Base-by-base conservation (phyloP, 2,888 invertebrate genomes). In the Phrixothrix hirtus region DNA sequence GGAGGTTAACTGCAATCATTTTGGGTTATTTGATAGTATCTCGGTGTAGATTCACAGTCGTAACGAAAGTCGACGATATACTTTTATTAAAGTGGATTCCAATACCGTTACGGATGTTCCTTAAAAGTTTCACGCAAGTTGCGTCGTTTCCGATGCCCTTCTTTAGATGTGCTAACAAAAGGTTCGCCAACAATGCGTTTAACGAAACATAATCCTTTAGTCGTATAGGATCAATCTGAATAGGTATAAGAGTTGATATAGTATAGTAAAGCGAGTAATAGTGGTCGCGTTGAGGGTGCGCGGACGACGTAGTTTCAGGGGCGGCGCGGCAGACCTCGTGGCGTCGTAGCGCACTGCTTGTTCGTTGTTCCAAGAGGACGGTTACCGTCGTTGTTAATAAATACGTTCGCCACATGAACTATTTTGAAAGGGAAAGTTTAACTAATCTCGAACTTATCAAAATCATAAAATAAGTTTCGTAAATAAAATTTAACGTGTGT, bases 271-370 rank as follows among this genome's bases (percentile, higher is more conserved):
- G 54, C 49, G 50, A 47, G 55, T 56, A 61, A 58, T 62, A 56
- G 62, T 61, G 58, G 60, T 59, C 62, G 62, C 59, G 61, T 63
- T 42, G 43, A 74, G 64, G 63, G 61, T 67, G 70, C 69, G 72
- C 64, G 65, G 67, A 61, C 65, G 65, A 55, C 61, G 70, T 59
- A 65, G 67, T 60, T 60, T 64, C 50, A 64, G 61, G 58, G 61
- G 69, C 63, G 68, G 64, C 69, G 70, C 70, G 69, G 65, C 66
- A 68, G 69, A 71, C 73, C 73, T 71, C 73, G 73, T 74, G 68
- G 62, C 65, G 62, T 71, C 73, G 72, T 72, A 68, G 59, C 65
- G 62, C 72, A 69, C 69, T 70, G 69, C 69, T 66, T 65, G 60
- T 61, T 66, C 67, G 70, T 65, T 65, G 66, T 69, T 61, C 63